These are phyloP conservation scores for Sinelater perroti DNA, from an alignment of 2,888 invertebrate genomes.

Conservation along the genomic window DNA sequence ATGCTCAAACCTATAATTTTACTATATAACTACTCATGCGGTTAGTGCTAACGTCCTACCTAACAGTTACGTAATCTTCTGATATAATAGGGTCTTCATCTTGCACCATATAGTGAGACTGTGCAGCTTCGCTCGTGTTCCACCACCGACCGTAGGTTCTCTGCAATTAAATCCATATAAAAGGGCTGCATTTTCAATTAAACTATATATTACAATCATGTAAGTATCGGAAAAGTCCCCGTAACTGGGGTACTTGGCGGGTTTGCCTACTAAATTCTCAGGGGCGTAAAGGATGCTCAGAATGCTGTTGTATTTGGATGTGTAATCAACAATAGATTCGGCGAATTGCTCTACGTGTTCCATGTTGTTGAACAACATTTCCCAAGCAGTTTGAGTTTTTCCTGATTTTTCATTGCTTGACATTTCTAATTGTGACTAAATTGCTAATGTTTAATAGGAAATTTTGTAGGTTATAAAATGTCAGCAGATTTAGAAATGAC, in stretches of 20 bases:
- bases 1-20: constrained; percentile 66
- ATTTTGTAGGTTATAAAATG: no score
- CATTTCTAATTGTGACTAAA: no score
- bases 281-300: constrained; percentile 90
- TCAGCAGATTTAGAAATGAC: no score
- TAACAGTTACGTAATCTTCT: constrained; percentile 75
- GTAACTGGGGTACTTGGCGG: constrained; percentile 86
- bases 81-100: constrained; percentile 72
- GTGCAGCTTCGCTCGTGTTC: constrained; percentile 78
- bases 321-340: constrained; percentile 80
- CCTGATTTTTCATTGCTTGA: constrained; percentile 1
- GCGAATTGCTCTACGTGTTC: constrained; percentile 79
- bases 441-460: no score
- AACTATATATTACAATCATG: constrained; percentile 84
- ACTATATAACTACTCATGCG: neutral
- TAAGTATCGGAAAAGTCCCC: constrained; percentile 92
- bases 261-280: constrained; percentile 84
- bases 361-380: constrained; percentile 48
- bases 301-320: constrained; percentile 90
- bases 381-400: constrained; percentile 13
- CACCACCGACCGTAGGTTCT: constrained; percentile 88
- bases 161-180: constrained; percentile 59
- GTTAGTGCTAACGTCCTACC: neutral
- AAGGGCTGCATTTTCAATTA: no score
- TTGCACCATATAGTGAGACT: constrained; percentile 77